Base-by-base conservation (phyloP, 2,888 invertebrate genomes). In the Meganola albula region DNA sequence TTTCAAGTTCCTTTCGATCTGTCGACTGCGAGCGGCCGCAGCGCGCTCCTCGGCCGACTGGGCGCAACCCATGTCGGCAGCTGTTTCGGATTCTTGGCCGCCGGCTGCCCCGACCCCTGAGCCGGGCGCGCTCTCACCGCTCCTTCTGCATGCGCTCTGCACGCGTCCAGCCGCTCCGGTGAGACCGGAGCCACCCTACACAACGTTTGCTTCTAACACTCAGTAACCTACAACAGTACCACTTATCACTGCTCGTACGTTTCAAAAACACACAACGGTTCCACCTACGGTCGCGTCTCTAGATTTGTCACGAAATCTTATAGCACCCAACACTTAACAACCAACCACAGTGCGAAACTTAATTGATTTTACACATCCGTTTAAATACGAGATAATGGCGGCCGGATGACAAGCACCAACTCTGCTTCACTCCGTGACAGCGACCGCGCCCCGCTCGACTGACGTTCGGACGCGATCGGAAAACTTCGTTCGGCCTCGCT, bases 21-120 rank as follows among this genome's bases (percentile, higher is more conserved):
- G 93, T 87, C 96, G 95, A 89, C 96, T 97, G 83, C 98, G 92
- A 86, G 98, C 99, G 85, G 96, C 92, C 73, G 99, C 99, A 76
- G 96, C 97, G 88, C 98, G 91, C 89, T 99, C 99, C 88, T 99
- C 99, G 66, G 98, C 98, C 88, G 98, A 98, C 93, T 98, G 96
- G 86, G 98, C 97, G 91, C 99, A 99, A 89, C 99, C 99, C 98
- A 99, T 99, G 75, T 77, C 84, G 84, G 86, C 78, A 73, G 84
- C 78, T 79, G 82, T 87, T 75, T 67, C 68, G 72, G 68, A 64
- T 69, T 72, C 76, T 79, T 72, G 72, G 75, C 82, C 78, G 76
- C 78, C 78, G 74, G 82, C 78, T 74, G 82, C 82, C 83, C 76
- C 77, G 76, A 79, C 73, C 73, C 76, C 80, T 83, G 83, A 87